These are phyloP conservation scores for Drosophila monieri DNA, from an alignment of 2,888 invertebrate species.

Conservation along the genomic window DNA sequence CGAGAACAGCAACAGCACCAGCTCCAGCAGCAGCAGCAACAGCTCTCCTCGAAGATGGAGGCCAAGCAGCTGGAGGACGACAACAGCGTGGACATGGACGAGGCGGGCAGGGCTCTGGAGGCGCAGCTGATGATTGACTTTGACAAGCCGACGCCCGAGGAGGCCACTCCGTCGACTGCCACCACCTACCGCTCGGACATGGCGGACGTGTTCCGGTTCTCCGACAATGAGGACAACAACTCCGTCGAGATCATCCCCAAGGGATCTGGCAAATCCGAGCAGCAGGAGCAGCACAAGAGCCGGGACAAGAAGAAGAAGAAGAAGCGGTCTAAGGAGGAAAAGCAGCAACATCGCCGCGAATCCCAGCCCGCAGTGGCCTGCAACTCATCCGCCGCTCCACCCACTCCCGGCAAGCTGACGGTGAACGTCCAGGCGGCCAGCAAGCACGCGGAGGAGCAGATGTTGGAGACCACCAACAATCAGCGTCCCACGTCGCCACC, in stretches of 20 bases:
- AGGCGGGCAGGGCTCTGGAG: slow-evolving; percentile 92
- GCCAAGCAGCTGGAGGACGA: slow-evolving; percentile 85
- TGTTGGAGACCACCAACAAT: slow-evolving; percentile 69
- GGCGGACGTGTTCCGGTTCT: slow-evolving; percentile 87
- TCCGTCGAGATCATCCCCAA: slow-evolving; percentile 82
- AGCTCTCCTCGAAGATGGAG: slow-evolving; percentile 48
- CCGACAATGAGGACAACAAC: slow-evolving; percentile 86
- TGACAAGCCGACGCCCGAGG: slow-evolving; percentile 84
- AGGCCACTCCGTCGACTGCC: slow-evolving; percentile 82
- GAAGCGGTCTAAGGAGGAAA: slow-evolving; percentile 92
- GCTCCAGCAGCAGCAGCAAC: slow-evolving; percentile 52
- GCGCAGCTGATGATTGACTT: slow-evolving; percentile 90
- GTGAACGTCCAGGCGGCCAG: slow-evolving; percentile 77
- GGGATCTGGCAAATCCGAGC: slow-evolving; percentile 14
- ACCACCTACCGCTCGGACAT: slow-evolving; percentile 83
- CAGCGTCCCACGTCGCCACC: slow-evolving; percentile 72
- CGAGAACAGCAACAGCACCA: slow-evolving; percentile 58
- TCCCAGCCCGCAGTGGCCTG: slow-evolving; percentile 34
- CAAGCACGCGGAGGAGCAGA: slow-evolving; percentile 61
- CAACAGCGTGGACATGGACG: slow-evolving; percentile 91
- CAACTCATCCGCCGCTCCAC: slow-evolving; percentile 5
- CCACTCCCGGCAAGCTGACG: slow-evolving; percentile 71
- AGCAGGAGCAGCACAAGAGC: slow-evolving; percentile 82
- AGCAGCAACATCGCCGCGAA: slow-evolving; percentile 84
- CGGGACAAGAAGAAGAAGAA: slow-evolving; percentile 94